phyloP scores from a whole-genome alignment of 37 sponge, comb jelly and placozoan species.

The Diacarnus erythraeanus region DNA sequence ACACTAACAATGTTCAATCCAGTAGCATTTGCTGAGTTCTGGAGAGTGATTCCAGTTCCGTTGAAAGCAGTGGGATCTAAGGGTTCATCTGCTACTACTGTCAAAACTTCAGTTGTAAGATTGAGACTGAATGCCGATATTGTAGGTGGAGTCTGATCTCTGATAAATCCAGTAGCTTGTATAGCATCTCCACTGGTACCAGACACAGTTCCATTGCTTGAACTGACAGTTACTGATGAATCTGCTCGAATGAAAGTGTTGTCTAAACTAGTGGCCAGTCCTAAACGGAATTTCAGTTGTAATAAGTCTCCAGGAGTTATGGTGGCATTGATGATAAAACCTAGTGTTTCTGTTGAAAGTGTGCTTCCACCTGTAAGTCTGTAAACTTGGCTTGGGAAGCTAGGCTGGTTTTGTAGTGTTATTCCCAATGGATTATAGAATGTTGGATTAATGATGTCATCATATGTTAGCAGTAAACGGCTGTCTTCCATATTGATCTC shows the following conservation, averaged over 20 bases:
- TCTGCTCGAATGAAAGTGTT: conserved; percentile 71
- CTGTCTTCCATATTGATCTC: conserved; percentile 80
- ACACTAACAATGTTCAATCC: conserved; percentile 49
- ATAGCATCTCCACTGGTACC: conserved; percentile 34
- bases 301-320: conserved; percentile 65
- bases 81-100: conserved; percentile 78
- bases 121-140: conserved; percentile 69
- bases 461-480: conserved; percentile 72
- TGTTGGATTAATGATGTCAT: conserved; percentile 73
- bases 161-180: conserved; percentile 58
- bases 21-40: conserved; percentile 61
- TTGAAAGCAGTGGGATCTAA: conserved; percentile 81
- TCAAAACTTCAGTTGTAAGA: conserved; percentile 59
- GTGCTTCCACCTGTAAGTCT: conserved; percentile 69
- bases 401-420: conserved; percentile 75
- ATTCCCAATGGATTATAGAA: conserved; percentile 62
- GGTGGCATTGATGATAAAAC: conserved; percentile 68
- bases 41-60: conserved; percentile 67
- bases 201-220: conserved; percentile 30
- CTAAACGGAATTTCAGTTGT: conserved; percentile 58
- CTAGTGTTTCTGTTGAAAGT: conserved; percentile 55
- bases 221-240: conserved; percentile 43
- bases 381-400: conserved; percentile 38
- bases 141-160: conserved; percentile 72
- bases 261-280: conserved; percentile 62